These are phyloP conservation scores for Saguinus imperator DNA, from an alignment of 2,113 vertebrate species.

Conservation along the genomic window DNA sequence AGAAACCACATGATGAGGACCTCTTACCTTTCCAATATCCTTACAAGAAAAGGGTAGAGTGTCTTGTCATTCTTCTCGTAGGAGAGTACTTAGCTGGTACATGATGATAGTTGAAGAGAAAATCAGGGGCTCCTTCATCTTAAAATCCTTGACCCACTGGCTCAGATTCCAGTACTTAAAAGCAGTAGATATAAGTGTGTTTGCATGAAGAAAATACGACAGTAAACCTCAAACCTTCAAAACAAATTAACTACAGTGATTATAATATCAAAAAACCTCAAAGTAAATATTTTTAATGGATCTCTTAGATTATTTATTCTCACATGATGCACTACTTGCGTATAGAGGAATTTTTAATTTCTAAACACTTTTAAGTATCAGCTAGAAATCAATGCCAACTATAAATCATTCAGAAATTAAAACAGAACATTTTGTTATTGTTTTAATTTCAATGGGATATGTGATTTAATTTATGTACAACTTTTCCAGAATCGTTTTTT, in stretches of 20 bases:
- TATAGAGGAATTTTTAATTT: neutral
- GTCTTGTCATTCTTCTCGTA: neutral
- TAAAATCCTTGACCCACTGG: neutral
- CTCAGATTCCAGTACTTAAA: neutral
- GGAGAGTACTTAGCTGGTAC: neutral
- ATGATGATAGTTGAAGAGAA: neutral
- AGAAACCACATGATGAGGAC: neutral
- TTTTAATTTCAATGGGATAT: neutral
- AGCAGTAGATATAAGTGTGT: neutral
- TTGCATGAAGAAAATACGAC: neutral
- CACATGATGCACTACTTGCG: neutral
- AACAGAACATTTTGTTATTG: neutral
- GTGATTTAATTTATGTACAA: neutral
- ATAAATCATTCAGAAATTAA: slow-evolving; percentile 33
- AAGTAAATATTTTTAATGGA: neutral
- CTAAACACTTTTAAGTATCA: neutral
- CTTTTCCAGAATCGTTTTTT: slow-evolving; percentile 26
- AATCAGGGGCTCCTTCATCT: neutral
- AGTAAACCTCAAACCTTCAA: neutral
- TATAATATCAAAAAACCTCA: neutral
- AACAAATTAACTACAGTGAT: neutral
- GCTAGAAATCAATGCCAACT: slow-evolving; percentile 16
- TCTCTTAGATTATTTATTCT: neutral
- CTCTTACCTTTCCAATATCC: neutral
- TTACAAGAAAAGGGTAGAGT: neutral